Conservation (phyloP, 2,797 vertebrate genomes). For the Momotus momota region DNA sequence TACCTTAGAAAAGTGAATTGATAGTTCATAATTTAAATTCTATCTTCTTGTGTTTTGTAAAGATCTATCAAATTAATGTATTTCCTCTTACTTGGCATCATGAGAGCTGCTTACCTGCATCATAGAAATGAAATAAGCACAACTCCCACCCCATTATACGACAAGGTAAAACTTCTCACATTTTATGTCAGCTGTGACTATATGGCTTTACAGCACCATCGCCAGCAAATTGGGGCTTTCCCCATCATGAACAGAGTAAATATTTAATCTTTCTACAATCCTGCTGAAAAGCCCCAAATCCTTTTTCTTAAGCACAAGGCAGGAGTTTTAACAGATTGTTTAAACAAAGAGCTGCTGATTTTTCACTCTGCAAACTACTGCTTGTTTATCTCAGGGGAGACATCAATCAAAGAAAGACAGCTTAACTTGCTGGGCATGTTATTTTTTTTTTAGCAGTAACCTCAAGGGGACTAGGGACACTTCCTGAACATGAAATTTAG, state of each 20-base stretch:
- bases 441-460: neutral
- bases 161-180: neutral
- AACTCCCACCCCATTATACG: neutral
- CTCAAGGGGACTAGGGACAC: neutral
- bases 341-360: conserved; percentile 44
- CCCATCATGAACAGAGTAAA: neutral
- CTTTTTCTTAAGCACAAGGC: neutral
- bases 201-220: neutral
- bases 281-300: neutral
- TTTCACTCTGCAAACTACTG: neutral
- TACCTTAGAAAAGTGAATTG: neutral
- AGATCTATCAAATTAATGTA: neutral
- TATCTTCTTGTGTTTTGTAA: neutral
- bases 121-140: neutral
- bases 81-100: neutral
- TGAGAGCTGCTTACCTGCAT: neutral
- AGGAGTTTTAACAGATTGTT: conserved; percentile 3
- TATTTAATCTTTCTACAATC: conserved; percentile 41
- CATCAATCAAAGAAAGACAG: neutral
- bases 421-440: neutral
- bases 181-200: neutral
- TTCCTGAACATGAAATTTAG: conserved; percentile 21
- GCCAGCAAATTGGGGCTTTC: neutral
- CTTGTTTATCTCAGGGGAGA: conserved; percentile 41
- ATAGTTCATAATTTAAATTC: neutral